Conservation (phyloP, 2,888 invertebrate genomes). For the Trimorus sp. region DNA sequence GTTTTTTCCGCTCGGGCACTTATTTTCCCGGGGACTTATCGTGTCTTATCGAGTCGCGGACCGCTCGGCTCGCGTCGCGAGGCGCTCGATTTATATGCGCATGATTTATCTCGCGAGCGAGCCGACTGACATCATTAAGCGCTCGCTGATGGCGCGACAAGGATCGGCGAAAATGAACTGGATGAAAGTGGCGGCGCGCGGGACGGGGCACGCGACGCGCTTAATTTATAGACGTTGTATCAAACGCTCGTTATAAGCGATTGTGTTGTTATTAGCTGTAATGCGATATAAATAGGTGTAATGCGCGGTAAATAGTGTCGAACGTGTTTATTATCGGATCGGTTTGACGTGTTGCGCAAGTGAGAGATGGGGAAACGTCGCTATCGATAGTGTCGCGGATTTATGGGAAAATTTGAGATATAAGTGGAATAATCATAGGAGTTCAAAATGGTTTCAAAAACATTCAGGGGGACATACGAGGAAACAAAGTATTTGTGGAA, state of each 20-base stretch:
- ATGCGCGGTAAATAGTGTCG: slow-evolving; percentile 43
- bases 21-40: no score
- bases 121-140: slow-evolving; percentile 58
- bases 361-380: no score
- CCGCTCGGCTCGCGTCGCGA: no score
- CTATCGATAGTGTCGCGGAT: no score
- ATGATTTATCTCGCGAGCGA: slow-evolving; percentile 53
- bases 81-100: slow-evolving; percentile 52
- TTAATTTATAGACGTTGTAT: slow-evolving; percentile 57
- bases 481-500: no score
- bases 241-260: slow-evolving; percentile 46
- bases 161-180: slow-evolving; percentile 60
- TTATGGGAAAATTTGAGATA: no score
- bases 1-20: no score
- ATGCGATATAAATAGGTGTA: slow-evolving; percentile 43
- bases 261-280: slow-evolving; percentile 53
- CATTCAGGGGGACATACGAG: no score
- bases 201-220: slow-evolving; percentile 21
- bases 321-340: slow-evolving; percentile 34
- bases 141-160: slow-evolving; percentile 53
- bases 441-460: no score
- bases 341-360: slow-evolving; percentile 7
- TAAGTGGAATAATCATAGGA: no score
- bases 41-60: no score
- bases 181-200: slow-evolving; percentile 50